Percentiles rank a stretch among this genome's conserved stretches.
phyloP scores from a whole-genome alignment of 2,797 vertebrate genomes.

The Eurystomus glaucurus region DNA sequence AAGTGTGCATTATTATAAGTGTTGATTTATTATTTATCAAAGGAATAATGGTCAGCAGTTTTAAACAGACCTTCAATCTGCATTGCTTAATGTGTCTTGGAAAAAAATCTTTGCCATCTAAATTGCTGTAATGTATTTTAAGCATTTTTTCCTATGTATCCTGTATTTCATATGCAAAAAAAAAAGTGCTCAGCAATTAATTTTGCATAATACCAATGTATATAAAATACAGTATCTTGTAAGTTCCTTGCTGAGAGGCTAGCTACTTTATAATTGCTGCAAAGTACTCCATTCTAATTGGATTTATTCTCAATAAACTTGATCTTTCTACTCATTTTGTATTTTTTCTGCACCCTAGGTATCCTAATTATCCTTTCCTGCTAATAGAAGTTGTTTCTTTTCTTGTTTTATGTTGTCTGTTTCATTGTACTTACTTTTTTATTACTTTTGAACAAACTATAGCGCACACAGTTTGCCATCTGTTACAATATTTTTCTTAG shows the following conservation, averaged over 20 bases:
- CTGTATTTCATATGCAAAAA: not conserved
- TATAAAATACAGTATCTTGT: not conserved
- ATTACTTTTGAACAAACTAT: constrained; percentile 31
- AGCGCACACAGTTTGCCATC: constrained; percentile 33
- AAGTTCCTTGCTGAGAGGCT: not conserved
- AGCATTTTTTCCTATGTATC: not conserved
- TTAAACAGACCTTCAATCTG: not conserved
- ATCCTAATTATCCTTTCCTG: not conserved
- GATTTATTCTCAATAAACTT: constrained; percentile 16
- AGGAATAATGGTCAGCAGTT: not conserved
- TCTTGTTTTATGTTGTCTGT: constrained; percentile 18
- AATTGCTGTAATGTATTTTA: not conserved
- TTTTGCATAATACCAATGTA: accelerated
- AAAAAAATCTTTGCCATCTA: not conserved
- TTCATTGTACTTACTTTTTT: constrained; percentile 28
- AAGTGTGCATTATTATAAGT: not conserved
- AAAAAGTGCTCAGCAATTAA: not conserved
- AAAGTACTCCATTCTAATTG: not conserved
- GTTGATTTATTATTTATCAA: not conserved
- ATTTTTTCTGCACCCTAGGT: not conserved
- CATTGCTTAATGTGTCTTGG: not conserved
- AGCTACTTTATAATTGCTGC: not conserved
- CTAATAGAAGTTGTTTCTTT: not conserved
- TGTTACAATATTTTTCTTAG: constrained; percentile 15
- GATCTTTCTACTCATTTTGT: not conserved